phyloP scores from a whole-genome alignment of 2,888 invertebrate genomes.

The Microchrysa polita region DNA sequence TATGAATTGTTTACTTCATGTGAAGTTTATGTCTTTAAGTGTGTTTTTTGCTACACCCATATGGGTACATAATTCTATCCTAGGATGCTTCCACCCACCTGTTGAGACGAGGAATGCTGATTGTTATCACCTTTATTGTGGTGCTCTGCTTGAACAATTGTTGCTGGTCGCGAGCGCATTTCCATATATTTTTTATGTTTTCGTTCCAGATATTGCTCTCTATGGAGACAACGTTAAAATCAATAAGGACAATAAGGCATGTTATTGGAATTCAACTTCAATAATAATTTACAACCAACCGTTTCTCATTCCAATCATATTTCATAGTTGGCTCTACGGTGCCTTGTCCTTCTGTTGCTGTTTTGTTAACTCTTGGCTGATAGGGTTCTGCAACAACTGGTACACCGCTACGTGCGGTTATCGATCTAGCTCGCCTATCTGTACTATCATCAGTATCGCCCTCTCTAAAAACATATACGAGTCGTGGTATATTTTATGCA shows the following conservation, averaged over 20 bases:
- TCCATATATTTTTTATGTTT: constrained; percentile 44
- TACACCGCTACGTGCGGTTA: constrained; percentile 59
- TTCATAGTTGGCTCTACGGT: constrained; percentile 52
- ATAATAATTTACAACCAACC: constrained; percentile 46
- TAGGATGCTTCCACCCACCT: too few species aligned
- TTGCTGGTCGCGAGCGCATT: constrained; percentile 28
- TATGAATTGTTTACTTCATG: too few species aligned
- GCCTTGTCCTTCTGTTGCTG: constrained; percentile 49
- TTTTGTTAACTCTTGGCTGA: constrained; percentile 53
- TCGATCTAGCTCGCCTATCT: constrained; percentile 61
- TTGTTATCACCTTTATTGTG: not conserved
- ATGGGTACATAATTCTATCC: too few species aligned
- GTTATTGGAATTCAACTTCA: constrained; percentile 14
- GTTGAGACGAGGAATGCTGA: constrained; percentile 7
- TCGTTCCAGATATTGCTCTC: constrained; percentile 29
- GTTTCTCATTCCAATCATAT: constrained; percentile 55
- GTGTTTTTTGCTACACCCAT: too few species aligned
- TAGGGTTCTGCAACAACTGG: constrained; percentile 61
- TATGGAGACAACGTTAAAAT: not conserved
- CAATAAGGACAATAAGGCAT: too few species aligned
- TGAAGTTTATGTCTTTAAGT: too few species aligned
- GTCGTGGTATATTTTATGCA: not conserved
- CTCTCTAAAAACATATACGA: not conserved
- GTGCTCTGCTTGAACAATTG: not conserved
- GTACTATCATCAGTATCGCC: not conserved